Percentiles rank a stretch among this genome's conserved stretches.
Evolutionary conservation across 1,140 invertebrate genomes (phyloP).

Genomic region (Contarinia nasturtii): DNA sequence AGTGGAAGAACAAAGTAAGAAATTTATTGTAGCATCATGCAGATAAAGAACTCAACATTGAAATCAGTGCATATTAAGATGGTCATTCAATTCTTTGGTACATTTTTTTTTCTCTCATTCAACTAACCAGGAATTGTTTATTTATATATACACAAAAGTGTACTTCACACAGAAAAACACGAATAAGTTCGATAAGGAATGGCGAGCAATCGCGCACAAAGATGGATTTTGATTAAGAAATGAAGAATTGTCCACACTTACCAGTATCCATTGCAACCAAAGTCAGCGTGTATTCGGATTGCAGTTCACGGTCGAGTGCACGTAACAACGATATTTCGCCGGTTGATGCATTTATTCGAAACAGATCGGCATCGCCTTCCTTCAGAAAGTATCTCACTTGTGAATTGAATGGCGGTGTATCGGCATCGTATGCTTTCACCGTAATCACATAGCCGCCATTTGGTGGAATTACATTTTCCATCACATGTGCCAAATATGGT

Average conservation of each 20-base stretch:
- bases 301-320: conserved; percentile 63
- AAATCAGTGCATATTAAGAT: too few species aligned
- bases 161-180: too few species aligned
- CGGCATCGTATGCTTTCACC: conserved; percentile 72
- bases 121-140: too few species aligned
- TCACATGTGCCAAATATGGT: conserved; percentile 78
- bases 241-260: conserved; percentile 27
- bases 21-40: too few species aligned
- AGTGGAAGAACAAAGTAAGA: too few species aligned
- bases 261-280: conserved; percentile 84
- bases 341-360: conserved; percentile 71
- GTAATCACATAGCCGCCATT: conserved; percentile 57
- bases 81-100: too few species aligned
- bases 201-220: too few species aligned
- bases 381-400: conserved; percentile 82
- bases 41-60: too few species aligned
- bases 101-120: too few species aligned
- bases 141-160: too few species aligned
- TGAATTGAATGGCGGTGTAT: conserved; percentile 75
- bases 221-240: not conserved
- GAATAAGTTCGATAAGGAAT: too few species aligned
- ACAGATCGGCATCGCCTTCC: conserved; percentile 74
- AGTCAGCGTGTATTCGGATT: conserved; percentile 63
- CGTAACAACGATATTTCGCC: conserved; percentile 68
- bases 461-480: conserved; percentile 72